phyloP scores from a whole-genome alignment of 2,888 invertebrate genomes.

The Ceriagrion tenellum region DNA sequence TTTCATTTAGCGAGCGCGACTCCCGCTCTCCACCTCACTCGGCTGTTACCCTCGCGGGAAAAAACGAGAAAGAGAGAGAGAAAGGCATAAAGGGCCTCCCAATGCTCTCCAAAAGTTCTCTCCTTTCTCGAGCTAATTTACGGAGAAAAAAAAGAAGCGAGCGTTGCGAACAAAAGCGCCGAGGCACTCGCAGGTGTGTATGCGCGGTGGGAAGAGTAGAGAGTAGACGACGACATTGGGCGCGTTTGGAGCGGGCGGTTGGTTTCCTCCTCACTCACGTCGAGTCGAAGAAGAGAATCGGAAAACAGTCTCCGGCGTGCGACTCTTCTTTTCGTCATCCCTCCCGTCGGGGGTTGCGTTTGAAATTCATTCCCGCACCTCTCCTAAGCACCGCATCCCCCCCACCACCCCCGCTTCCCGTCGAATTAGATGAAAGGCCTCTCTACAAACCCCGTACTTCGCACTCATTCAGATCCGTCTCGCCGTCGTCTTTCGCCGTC shows the following conservation, averaged over 20 bases:
- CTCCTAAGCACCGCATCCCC: neutral
- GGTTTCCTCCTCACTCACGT: neutral
- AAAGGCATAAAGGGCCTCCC: neutral
- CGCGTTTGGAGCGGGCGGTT: neutral
- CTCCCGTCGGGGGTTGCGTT: neutral
- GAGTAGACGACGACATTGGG: neutral
- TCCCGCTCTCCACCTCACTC: neutral
- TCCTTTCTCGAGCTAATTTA: slow-evolving; percentile 22
- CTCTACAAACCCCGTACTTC: neutral
- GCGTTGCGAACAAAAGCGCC: neutral
- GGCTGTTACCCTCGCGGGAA: neutral
- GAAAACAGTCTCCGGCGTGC: neutral
- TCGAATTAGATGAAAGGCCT: slow-evolving; percentile 5
- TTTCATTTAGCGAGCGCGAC: neutral
- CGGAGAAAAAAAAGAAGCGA: neutral
- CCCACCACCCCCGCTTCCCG: neutral
- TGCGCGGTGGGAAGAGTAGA: neutral
- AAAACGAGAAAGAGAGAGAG: neutral
- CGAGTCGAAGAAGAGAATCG: slow-evolving; percentile 24
- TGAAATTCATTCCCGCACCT: neutral
- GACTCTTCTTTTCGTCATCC: neutral
- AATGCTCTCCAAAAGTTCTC: slow-evolving; percentile 27
- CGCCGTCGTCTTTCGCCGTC: too few species aligned
- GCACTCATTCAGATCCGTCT: neutral
- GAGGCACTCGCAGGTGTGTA: neutral